These are phyloP conservation scores for Metacarcinus magister DNA, from an alignment of 2,888 invertebrate species.

Conservation along the genomic window DNA sequence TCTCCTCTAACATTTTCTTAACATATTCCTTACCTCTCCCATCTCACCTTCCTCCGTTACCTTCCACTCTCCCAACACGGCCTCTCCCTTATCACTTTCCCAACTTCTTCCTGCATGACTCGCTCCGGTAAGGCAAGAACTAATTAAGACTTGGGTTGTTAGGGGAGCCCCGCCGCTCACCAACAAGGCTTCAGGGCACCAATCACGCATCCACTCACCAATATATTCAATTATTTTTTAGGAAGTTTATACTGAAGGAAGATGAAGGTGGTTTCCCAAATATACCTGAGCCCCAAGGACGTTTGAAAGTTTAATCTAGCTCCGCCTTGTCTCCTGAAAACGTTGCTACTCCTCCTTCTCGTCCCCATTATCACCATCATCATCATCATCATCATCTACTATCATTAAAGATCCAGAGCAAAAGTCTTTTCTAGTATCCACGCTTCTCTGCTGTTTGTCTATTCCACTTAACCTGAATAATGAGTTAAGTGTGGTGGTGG, in stretches of 20 bases:
- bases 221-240: not conserved
- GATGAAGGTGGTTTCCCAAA: not conserved
- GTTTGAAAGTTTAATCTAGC: not conserved
- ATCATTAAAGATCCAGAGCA: not conserved
- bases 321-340: not conserved
- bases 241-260: not conserved
- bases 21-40: not conserved
- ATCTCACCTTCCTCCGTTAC: not conserved
- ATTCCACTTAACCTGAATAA: too few relatives aligned
- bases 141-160: not conserved
- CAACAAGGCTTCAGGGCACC: too few relatives aligned
- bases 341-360: not conserved
- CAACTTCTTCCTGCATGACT: not conserved
- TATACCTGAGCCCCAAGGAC: too few relatives aligned
- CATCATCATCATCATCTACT: constrained; percentile 11
- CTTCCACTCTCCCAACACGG: not conserved
- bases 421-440: not conserved
- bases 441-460: too few relatives aligned
- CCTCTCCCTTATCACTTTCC: not conserved
- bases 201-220: too few relatives aligned
- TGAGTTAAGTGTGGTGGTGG: too few relatives aligned
- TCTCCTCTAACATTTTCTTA: not conserved
- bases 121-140: not conserved
- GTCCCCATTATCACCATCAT: not conserved
- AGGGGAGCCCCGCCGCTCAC: not conserved